A percentile compares a stretch with the other conserved stretches of the same genome.
phyloP scores from a whole-genome alignment of 2,888 invertebrate species.

The Desoria tigrina region DNA sequence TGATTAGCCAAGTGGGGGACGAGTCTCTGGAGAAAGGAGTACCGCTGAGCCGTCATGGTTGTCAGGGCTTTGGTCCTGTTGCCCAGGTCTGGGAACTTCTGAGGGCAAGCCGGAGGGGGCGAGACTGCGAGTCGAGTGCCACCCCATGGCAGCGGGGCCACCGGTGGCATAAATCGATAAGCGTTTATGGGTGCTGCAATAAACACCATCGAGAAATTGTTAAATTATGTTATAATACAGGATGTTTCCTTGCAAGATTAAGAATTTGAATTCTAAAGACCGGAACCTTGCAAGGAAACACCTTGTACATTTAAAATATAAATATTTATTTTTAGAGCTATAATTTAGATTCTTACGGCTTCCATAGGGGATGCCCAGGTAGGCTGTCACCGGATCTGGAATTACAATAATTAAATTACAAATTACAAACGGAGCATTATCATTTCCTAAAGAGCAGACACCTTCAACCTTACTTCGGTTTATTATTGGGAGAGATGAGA shows the following conservation, averaged over 20 bases:
- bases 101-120: conserved; percentile 61
- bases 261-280: too few species aligned
- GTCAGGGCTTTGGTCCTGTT: conserved; percentile 50
- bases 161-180: conserved; percentile 53
- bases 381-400: conserved; percentile 51
- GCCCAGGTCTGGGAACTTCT: conserved; percentile 63
- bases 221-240: too few species aligned
- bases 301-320: too few species aligned
- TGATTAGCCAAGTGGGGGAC: conserved; percentile 50
- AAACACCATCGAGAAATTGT: too few species aligned
- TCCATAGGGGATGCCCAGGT: conserved; percentile 50
- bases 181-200: conserved; percentile 52
- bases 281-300: too few species aligned
- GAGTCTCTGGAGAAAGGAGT: conserved; percentile 47
- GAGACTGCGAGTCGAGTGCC: conserved; percentile 44
- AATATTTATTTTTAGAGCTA: too few species aligned
- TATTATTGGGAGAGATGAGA: too few species aligned
- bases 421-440: background rate
- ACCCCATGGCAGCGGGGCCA: conserved; percentile 52
- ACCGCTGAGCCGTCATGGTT: conserved; percentile 49
- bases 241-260: too few species aligned
- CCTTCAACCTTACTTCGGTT: background rate
- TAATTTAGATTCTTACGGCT: too few species aligned
- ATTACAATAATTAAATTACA: conserved; percentile 13
- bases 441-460: background rate